phyloP scores from a whole-genome alignment of 1,140 invertebrate species.

The Saxidomus purpurata region DNA sequence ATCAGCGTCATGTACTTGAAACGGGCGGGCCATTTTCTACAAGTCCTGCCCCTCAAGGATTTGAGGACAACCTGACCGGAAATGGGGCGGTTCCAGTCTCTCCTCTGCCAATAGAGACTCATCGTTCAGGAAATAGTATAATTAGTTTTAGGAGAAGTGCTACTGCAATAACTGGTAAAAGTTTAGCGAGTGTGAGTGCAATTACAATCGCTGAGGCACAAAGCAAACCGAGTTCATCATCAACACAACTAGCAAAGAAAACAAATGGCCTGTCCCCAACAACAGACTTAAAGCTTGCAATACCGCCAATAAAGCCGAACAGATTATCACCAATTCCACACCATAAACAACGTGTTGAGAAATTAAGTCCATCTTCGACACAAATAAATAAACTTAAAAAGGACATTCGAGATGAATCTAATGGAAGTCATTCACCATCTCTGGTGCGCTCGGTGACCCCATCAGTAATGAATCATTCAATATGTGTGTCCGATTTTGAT shows the following conservation, averaged over 20 bases:
- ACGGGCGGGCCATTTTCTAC: conserved; percentile 13
- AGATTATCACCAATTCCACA: conserved; percentile 14
- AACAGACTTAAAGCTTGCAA: background rate
- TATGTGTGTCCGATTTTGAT: background rate
- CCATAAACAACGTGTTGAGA: background rate
- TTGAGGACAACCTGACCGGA: background rate
- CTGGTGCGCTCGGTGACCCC: background rate
- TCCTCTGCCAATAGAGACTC: conserved; percentile 18
- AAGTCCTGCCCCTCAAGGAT: conserved; percentile 28
- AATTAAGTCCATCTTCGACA: background rate
- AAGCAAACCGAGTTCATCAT: background rate
- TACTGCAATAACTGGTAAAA: background rate
- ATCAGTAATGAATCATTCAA: background rate
- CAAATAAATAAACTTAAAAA: background rate
- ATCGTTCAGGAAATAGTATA: conserved; percentile 24
- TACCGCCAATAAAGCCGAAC: background rate
- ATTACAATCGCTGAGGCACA: background rate
- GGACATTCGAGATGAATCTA: background rate
- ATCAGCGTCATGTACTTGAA: conserved; percentile 29
- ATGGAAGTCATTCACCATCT: background rate
- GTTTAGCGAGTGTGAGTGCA: background rate
- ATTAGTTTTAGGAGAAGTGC: conserved; percentile 37
- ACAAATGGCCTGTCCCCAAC: background rate
- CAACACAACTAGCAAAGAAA: background rate
- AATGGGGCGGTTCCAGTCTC: background rate